Evolutionary conservation across 2,113 vertebrate species (phyloP).

Genomic region (Furnarius figulus): DNA sequence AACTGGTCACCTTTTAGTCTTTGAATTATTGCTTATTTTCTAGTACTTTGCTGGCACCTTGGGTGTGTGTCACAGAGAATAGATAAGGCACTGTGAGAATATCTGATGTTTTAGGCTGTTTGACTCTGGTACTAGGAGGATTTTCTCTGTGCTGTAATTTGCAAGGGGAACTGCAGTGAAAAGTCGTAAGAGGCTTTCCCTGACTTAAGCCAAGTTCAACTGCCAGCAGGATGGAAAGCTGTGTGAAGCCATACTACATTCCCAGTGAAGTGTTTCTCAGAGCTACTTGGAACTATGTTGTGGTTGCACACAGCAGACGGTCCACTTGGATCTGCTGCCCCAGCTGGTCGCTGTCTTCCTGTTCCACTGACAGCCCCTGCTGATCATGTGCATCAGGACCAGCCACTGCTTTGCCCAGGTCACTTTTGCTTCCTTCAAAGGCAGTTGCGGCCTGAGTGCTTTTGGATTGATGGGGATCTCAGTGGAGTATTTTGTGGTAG

Average conservation of each 20-base stretch:
- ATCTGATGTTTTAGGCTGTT: neutral
- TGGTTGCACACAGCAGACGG: neutral
- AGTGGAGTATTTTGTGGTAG: neutral
- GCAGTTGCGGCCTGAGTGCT: neutral
- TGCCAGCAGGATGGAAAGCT: neutral
- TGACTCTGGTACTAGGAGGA: neutral
- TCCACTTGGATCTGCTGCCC: neutral
- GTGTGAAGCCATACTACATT: accelerated
- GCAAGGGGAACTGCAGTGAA: neutral
- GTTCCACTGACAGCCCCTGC: neutral
- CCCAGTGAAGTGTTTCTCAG: neutral
- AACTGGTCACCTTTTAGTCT: neutral
- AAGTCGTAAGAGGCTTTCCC: neutral
- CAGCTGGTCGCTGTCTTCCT: neutral
- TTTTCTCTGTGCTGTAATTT: neutral
- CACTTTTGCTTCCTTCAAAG: neutral
- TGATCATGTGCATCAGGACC: neutral
- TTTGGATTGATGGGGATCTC: neutral
- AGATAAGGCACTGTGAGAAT: neutral
- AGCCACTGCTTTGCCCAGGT: neutral
- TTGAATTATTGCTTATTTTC: neutral
- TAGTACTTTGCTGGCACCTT: neutral
- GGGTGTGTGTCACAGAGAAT: neutral
- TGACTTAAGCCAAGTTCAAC: neutral
- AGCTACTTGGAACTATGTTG: neutral